These are phyloP conservation scores for Andrena trimmerana DNA, from an alignment of 2,888 invertebrate species.

Conservation along the genomic window DNA sequence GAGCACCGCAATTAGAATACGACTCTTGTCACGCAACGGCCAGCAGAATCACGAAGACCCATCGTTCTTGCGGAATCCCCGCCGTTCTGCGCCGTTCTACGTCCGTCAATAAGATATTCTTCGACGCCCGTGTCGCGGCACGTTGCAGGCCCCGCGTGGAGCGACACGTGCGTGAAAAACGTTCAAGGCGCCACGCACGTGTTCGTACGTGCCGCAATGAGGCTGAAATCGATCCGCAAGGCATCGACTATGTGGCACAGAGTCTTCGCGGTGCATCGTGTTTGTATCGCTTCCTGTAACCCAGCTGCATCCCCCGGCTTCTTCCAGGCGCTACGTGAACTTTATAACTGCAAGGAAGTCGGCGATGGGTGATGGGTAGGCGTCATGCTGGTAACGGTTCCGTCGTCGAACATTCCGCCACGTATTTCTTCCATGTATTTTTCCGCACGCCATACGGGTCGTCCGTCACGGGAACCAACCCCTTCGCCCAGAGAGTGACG, in stretches of 20 bases:
- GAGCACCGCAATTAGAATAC: constrained; percentile 63
- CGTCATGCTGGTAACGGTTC: constrained; percentile 46
- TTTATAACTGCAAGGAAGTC: constrained; percentile 61
- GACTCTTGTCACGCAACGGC: constrained; percentile 63
- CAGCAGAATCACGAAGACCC: constrained; percentile 55
- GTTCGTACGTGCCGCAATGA: background rate
- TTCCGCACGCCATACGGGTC: constrained; percentile 37
- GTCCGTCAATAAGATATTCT: no score
- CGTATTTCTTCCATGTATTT: constrained; percentile 63
- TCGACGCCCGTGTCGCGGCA: background rate
- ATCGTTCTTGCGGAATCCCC: constrained; percentile 54
- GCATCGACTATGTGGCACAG: constrained; percentile 53
- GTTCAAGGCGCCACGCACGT: background rate
- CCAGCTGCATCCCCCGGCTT: background rate
- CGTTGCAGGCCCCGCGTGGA: constrained; percentile 2
- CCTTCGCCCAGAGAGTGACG: constrained; percentile 31
- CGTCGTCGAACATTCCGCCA: constrained; percentile 33
- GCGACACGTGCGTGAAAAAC: constrained; percentile 10
- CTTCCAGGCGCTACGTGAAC: constrained; percentile 48
- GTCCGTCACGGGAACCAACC: constrained; percentile 48
- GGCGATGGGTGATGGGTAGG: constrained; percentile 15
- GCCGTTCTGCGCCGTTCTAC: background rate
- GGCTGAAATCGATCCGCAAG: constrained; percentile 46
- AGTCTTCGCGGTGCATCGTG: constrained; percentile 21
- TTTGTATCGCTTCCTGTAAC: constrained; percentile 30